A percentile compares a stretch with the other conserved stretches of the same genome.
phyloP scores from a whole-genome alignment of 2,797 vertebrate genomes.

The Notamacropus eugenii region DNA sequence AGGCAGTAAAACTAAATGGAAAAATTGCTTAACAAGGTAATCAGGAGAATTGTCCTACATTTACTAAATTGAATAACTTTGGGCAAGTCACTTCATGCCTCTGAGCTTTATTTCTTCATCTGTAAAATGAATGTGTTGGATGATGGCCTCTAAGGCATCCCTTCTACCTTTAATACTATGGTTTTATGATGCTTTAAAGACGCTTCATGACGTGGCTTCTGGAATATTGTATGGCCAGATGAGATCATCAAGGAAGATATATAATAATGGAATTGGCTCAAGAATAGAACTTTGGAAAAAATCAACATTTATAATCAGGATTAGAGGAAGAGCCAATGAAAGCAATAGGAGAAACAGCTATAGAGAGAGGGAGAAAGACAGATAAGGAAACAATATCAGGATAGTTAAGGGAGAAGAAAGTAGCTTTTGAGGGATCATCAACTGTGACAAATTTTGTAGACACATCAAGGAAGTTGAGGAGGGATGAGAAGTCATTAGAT shows the following conservation, averaged over 20 bases:
- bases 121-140: not conserved
- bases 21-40: not conserved
- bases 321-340: not conserved
- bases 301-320: not conserved
- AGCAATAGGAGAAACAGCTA: not conserved
- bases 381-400: not conserved
- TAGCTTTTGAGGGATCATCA: not conserved
- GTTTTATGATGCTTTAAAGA: not conserved
- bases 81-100: not conserved
- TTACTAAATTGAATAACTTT: not conserved
- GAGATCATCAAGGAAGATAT: not conserved
- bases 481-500: not conserved
- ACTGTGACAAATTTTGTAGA: not conserved
- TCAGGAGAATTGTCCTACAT: not conserved
- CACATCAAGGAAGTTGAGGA: not conserved
- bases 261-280: not conserved
- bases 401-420: not conserved
- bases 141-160: not conserved
- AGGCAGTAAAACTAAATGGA: not conserved
- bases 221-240: not conserved
- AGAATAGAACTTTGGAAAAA: not conserved
- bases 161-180: not conserved
- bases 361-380: not conserved
- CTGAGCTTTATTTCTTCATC: not conserved
- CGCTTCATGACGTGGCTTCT: not conserved